Evolutionary conservation across 2,113 vertebrate species (phyloP).

Genomic region (Haemorhous mexicanus): DNA sequence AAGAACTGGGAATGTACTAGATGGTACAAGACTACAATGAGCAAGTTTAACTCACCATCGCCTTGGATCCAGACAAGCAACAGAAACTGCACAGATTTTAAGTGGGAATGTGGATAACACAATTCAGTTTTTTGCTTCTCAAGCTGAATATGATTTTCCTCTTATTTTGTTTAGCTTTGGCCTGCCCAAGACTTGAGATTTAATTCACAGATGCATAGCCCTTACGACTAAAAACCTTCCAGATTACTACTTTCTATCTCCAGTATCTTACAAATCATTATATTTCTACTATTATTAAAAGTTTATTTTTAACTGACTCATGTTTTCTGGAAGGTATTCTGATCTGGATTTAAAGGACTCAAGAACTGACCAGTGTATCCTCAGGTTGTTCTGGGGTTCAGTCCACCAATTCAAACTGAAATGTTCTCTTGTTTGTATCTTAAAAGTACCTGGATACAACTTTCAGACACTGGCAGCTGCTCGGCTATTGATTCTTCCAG

Average conservation of each 20-base stretch:
- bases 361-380: neutral
- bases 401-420: neutral
- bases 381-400: neutral
- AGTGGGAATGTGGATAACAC: neutral
- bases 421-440: neutral
- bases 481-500: neutral
- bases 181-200: neutral
- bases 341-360: neutral
- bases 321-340: neutral
- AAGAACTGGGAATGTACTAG: neutral
- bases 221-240: neutral
- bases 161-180: neutral
- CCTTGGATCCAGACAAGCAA: neutral
- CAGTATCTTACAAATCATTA: neutral
- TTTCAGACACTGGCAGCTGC: neutral
- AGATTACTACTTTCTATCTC: neutral
- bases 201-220: neutral
- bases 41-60: neutral
- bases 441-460: neutral
- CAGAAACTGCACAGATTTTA: neutral
- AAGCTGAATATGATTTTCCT: neutral
- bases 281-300: neutral
- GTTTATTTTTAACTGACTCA: neutral
- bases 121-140: neutral
- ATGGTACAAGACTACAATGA: neutral